Evolutionary conservation across 2,797 vertebrate species (phyloP), one percentile per base, ranked within the genome.

Genomic region (Tachyglossus aculeatus): DNA sequence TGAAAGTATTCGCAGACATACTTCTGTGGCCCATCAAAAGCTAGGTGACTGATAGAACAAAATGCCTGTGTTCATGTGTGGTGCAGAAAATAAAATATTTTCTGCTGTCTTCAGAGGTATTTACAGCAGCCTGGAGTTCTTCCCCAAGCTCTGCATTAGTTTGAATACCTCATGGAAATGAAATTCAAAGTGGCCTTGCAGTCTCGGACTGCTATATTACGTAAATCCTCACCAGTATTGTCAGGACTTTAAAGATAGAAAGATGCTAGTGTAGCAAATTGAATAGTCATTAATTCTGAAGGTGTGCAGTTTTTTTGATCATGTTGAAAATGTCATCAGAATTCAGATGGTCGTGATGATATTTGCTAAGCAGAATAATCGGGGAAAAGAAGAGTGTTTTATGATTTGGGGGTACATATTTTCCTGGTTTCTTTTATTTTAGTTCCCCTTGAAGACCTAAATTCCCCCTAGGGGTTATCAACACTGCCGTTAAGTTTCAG

Each of bases 361-460:
- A 67, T 72, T 65, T 57, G 15, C 25, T 38, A 60, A 25, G 39
- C 3, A 64, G 12, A 81, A 74, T 63, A 69, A 44, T 75, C 64
- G 21, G 74, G 73, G 68, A 73, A 61, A 76, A 64, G 55, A 70
- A 77, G 63, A 73, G 71, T 36, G 55, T 51, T 33, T 57, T 27
- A 44, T 18, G 38, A 78, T 63, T 63, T 45, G 53, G 7, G 65
- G 68, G 59, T 82, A 78, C 44, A 54, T 63, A 74, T 25, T 59
- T 59, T 53, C 9, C 56, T 21, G 52, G 65, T 50, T 67, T 34
- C 47, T 68, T 36, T 43, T 65, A 54, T 68, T 22, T 67, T 77
- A 12, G 50, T 55, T 73, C 76, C 59, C 74, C 69, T 68, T 80
- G 32, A 45, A 73, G 68, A 63, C 37, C 39, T 21, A 78, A 62